Evolutionary conservation across 2,113 vertebrate genomes (phyloP), one percentile per base, ranked within the genome.

Genomic region (Xenopus tropicalis): DNA sequence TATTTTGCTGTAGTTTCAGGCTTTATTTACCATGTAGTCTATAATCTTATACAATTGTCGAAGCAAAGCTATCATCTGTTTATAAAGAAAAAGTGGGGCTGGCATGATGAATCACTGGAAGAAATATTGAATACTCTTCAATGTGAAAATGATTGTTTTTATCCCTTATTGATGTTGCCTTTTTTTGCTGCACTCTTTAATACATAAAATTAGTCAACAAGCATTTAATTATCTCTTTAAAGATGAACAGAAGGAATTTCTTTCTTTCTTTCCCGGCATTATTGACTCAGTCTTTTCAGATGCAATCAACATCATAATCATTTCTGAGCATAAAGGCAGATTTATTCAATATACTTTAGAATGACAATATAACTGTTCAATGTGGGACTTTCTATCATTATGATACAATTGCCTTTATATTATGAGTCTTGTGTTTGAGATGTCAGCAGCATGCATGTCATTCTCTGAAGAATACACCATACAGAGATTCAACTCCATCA

Each of bases 161-260:
- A 37, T 37, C 29, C 10, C 29, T 37, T 37, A 37, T 37, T 37
- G 29, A 58, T 74, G 72, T 46, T 67, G 72, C 59, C 42, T 51
- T 67, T 37, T n/a, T 42, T 67, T 21, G 19, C 23, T 21, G 44
- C 24, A 75, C 65, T 37, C 61, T 52, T 42, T 52, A 62, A 68
- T 74, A 67, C 72, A 74, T 66, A 61, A 67, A 61, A 67, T 74
- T 74, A 74, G 72, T 74, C 72, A 61, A 67, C 64, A 20, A 51
- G 64, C 64, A 74, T 74, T 42, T 67, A 74, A 74, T 74, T 74
- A 74, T 74, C 72, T 61, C 64, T 74, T 66, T 58, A 74, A 74
- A 74, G 29, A 4, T 21, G 23, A 74, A 74, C 64, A 74, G 23
- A 74, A 67, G 37, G 23, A 37, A 37, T 59, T 37, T 61, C 16